Percentiles rank a stretch among this genome's conserved stretches.
Conservation (phyloP, 2,113 vertebrate genomes). For the Caretta caretta region DNA sequence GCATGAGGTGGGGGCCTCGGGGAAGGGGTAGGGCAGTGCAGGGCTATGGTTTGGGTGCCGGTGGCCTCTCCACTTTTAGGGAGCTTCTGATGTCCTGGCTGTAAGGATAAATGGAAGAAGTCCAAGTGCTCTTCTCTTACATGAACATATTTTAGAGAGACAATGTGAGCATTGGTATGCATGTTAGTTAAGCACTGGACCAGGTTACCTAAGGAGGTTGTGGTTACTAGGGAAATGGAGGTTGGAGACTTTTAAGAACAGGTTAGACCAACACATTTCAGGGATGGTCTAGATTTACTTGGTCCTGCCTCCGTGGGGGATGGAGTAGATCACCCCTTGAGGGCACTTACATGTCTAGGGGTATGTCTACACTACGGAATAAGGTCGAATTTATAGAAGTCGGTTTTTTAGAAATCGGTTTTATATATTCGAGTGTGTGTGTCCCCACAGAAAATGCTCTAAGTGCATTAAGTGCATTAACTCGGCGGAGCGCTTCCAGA, state of each 20-base stretch:
- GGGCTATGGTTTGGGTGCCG: no score
- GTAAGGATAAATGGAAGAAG: background rate
- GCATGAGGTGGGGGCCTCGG: rapidly evolving
- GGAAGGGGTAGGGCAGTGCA: no score
- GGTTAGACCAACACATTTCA: background rate
- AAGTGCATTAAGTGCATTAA: no score
- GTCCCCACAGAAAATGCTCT: no score
- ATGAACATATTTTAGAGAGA: background rate
- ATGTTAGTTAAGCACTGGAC: background rate
- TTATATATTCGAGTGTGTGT: no score
- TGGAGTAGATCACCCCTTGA: background rate
- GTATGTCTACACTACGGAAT: no score
- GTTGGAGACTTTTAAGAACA: background rate
- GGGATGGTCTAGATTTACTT: background rate
- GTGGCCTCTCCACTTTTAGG: no score
- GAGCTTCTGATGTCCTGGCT: background rate
- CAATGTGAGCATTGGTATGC: background rate
- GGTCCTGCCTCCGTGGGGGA: background rate
- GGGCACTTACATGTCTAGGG: background rate
- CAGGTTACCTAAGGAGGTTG: background rate
- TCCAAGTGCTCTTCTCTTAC: background rate
- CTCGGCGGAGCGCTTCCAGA: no score
- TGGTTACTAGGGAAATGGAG: background rate
- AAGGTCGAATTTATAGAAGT: no score
- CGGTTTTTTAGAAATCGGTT: no score